Evolutionary conservation across 2,888 invertebrate species (phyloP), one percentile per base, ranked within the genome.

Genomic region (Horisme vitalbata): DNA sequence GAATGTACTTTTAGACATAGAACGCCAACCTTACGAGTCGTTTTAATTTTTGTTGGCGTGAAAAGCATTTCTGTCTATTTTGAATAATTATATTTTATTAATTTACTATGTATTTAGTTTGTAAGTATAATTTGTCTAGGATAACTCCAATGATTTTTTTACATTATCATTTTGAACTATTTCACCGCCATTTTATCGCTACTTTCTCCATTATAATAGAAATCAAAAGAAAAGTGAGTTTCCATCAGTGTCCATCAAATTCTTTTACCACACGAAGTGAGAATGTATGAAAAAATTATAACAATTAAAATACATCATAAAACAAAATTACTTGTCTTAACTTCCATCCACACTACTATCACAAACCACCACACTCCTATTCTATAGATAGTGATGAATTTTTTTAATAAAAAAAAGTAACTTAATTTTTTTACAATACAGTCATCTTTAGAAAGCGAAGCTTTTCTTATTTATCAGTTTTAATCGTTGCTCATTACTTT

Each of bases 311-410:
- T 56, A 52, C 54, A 39, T 9, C 15, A 10, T 52, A 37, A 52
- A 53, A 58, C 41, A 59, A 55, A 30, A 50, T 44, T 60, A 64
- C 18, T 18, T 4, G 15, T 48, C 61, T 51, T 55, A 64, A 68
- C 70, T 41, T 48, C 64, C 72, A 59, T 64, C 69, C 64, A 68
- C 64, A 65, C 75, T 80, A 82, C 75, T 83, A 84, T 82, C 83
- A 84, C 82, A 86, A 86, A 82, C 84, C 85, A 80, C 81, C 83
- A 81, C 84, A 82, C 76, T 79, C 77, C 83, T 78, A 83, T 79
- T 79, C 66, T 57, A 79, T 83, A 79, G 73, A 78, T 71, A 78
- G 73, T 79, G 77, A 79, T 78, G 27, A 46, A 43, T 31, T 34
- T 38, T 36, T 43, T 47, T 36, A 28, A 36, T 39, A 68, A 65